phyloP scores from a whole-genome alignment of 2,797 vertebrate species.

The Podarcis siculus region DNA sequence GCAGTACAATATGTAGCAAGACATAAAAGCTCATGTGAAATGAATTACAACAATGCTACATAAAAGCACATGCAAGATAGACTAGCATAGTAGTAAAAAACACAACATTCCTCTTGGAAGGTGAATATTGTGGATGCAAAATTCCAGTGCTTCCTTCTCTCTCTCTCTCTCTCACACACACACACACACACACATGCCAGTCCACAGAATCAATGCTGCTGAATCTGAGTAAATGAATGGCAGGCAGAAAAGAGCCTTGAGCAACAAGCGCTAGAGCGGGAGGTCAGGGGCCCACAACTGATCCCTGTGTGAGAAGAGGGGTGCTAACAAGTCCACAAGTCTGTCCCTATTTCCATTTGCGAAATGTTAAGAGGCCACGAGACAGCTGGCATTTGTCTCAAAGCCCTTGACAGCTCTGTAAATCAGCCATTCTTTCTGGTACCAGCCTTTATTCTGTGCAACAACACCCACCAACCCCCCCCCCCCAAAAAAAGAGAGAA shows the following conservation, averaged over 20 bases:
- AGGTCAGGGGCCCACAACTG: not conserved
- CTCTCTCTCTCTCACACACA: too few species aligned
- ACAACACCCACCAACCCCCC: not conserved
- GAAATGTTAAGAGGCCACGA: not conserved
- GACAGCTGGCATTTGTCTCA: not conserved
- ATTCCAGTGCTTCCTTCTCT: not conserved
- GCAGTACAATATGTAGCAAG: too few species aligned
- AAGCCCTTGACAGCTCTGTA: not conserved
- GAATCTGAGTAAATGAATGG: not conserved
- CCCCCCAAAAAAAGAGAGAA: not conserved
- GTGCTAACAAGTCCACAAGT: not conserved
- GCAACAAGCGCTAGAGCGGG: not conserved
- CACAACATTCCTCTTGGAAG: too few species aligned
- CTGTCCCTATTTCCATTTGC: not conserved
- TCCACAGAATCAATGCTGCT: not conserved
- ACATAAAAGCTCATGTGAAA: too few species aligned
- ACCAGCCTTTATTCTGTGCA: not conserved
- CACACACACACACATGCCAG: not conserved
- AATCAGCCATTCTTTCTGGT: not conserved
- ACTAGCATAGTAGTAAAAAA: too few species aligned
- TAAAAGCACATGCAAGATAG: too few species aligned
- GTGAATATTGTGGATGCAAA: not conserved
- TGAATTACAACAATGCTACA: too few species aligned
- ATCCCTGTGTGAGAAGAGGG: not conserved
- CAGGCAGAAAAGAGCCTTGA: not conserved